Conservation (phyloP, 2,797 vertebrate genomes). For the Gouania willdenowi region DNA sequence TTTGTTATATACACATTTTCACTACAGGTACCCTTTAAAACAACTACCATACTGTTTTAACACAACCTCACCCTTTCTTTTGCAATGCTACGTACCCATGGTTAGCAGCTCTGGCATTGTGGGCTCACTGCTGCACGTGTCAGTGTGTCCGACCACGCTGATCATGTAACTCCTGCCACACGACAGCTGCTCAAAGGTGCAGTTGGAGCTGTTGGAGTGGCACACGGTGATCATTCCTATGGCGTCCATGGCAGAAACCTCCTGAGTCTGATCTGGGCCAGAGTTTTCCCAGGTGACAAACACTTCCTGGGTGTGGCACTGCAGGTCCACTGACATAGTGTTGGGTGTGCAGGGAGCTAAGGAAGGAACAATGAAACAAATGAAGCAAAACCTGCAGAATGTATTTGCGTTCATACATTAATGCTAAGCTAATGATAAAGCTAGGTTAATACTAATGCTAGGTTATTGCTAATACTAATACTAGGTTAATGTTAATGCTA, state of each 20-base stretch:
- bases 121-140: slow-evolving; percentile 54
- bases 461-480: no score
- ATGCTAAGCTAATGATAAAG: no score
- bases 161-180: slow-evolving; percentile 71
- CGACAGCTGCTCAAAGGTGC: slow-evolving; percentile 57
- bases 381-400: no score
- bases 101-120: slow-evolving; percentile 22
- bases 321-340: slow-evolving; percentile 29
- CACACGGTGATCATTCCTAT: slow-evolving; percentile 45
- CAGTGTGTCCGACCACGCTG: slow-evolving; percentile 56
- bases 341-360: slow-evolving; percentile 69
- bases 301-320: slow-evolving; percentile 58
- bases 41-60: no score
- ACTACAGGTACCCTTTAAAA: no score
- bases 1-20: no score
- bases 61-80: no score
- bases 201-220: slow-evolving; percentile 59
- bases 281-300: slow-evolving; percentile 60
- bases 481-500: no score
- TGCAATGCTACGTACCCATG: slow-evolving; percentile 30
- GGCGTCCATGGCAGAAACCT: slow-evolving; percentile 53
- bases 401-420: no score
- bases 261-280: slow-evolving; percentile 54
- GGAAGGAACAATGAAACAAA: neutral
- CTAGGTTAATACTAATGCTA: no score